These are phyloP conservation scores for Sericinus montela DNA, from an alignment of 2,888 invertebrate genomes.

Conservation along the genomic window DNA sequence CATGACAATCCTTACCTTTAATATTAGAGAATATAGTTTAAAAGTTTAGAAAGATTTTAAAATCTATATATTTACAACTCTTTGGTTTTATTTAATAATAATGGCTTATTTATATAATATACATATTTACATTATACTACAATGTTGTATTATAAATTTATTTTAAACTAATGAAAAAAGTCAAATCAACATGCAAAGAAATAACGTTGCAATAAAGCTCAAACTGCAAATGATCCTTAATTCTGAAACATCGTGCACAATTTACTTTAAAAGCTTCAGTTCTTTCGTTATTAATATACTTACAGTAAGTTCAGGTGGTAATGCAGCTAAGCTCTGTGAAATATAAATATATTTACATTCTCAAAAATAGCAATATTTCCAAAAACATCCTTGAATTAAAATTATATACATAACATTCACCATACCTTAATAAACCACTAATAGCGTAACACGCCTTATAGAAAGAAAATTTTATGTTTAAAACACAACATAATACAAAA, in stretches of 20 bases:
- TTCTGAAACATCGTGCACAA: slow-evolving; percentile 8
- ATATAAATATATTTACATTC: slow-evolving; percentile 75
- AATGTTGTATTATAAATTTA: background rate
- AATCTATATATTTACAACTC: too few relatives aligned
- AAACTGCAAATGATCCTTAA: background rate
- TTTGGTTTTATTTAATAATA: too few relatives aligned
- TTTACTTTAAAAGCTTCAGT: slow-evolving; percentile 1
- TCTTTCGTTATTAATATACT: slow-evolving; percentile 63
- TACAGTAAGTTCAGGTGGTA: slow-evolving; percentile 89
- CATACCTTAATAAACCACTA: slow-evolving; percentile 4
- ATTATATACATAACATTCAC: background rate
- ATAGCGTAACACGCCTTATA: too few relatives aligned
- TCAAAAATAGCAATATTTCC: slow-evolving; percentile 33
- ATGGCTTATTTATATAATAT: too few relatives aligned
- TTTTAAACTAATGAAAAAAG: background rate
- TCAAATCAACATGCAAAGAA: slow-evolving; percentile 5
- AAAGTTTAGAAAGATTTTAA: too few relatives aligned
- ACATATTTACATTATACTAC: too few relatives aligned
- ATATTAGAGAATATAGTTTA: slow-evolving; percentile 13
- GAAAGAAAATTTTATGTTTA: too few relatives aligned
- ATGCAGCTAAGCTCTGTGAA: slow-evolving; percentile 90
- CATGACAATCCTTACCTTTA: slow-evolving; percentile 96
- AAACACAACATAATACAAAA: too few relatives aligned
- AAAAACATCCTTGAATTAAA: slow-evolving; percentile 18
- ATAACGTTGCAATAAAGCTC: slow-evolving; percentile 2